These are phyloP conservation scores for Clarias batrachus DNA, from an alignment of 2,113 vertebrate genomes.

Conservation along the genomic window DNA sequence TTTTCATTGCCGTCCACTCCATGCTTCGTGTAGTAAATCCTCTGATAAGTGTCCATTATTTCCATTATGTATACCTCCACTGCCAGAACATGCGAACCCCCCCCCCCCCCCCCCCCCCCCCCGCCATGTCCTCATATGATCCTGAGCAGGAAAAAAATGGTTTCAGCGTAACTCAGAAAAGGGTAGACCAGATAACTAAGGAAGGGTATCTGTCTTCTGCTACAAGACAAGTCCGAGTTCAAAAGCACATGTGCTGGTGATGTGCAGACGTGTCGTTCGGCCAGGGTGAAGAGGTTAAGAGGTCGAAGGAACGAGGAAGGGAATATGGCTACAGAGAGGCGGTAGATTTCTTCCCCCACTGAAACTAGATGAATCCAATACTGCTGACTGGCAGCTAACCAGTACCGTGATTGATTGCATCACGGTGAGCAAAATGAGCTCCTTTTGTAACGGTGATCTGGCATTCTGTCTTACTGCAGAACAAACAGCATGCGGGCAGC, in stretches of 20 bases:
- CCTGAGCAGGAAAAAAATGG: background rate
- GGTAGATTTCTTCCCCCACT: slow-evolving; percentile 23
- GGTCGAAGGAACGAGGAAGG: slow-evolving; percentile 10
- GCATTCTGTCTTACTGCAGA: background rate
- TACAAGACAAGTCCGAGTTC: slow-evolving; percentile 5
- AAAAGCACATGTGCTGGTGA: background rate
- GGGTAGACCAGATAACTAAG: background rate
- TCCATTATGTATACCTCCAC: slow-evolving; percentile 4
- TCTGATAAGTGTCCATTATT: slow-evolving; percentile 29
- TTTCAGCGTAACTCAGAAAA: slow-evolving; percentile 7
- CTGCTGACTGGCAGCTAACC: slow-evolving; percentile 40
- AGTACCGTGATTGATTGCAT: slow-evolving; percentile 42
- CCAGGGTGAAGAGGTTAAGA: slow-evolving; percentile 36
- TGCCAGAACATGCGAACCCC: background rate
- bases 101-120: background rate
- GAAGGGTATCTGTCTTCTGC: slow-evolving; percentile 10
- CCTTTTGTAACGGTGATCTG: slow-evolving; percentile 33
- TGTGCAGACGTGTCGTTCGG: background rate
- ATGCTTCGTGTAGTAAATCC: slow-evolving; percentile 17
- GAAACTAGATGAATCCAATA: slow-evolving; percentile 39
- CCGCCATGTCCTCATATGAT: background rate
- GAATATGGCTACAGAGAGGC: slow-evolving; percentile 26
- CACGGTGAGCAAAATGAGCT: slow-evolving; percentile 26
- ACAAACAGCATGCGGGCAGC: background rate
- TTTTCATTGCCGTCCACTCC: slow-evolving; percentile 34